Evolutionary conservation across 2,888 invertebrate genomes (phyloP), one percentile per base, ranked within the genome.

Genomic region (Silvanus unidentatus): DNA sequence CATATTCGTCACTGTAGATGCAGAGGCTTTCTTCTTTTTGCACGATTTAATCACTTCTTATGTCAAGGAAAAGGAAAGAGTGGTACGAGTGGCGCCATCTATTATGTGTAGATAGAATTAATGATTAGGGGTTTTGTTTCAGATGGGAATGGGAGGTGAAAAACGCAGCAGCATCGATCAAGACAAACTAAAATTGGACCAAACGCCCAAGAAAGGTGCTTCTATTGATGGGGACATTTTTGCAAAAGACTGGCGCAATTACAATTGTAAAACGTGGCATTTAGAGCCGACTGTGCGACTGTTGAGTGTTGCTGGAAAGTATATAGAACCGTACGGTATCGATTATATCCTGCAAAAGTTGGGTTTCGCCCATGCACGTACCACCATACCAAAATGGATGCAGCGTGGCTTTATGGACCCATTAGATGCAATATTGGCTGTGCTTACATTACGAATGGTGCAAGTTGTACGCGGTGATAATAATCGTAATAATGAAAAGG

Each of bases 371-470:
- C 98, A 99, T 74, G 97, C 98, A 9, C 81, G 97, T 54, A 94
- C 92, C 55, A 99, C 99, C 44, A 99, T 99, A 67, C 99, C 99
- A 45, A 99, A 99, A 75, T 99, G 98, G 95, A 82, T 98, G 76
- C 99, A 99, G 73, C 80, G 99, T 43, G 98, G 98, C 10, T 89
- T 96, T 60, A 91, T 99, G 83, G 99, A 99, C 75, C 96, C 97
- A 0, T 75, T 97, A 43, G 98, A 99, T 75, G 91, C 92, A 69
- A 80, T 97, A 46, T 78, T 94, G 48, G 86, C 94, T 9, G 76
- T 90, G 10, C 78, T 89, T 55, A 82, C 89, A 68, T 74, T 85
- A 54, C 76, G 84, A 54, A 82, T 90, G 69, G 79, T 89, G 30
- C 67, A 68, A 43, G 66, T 70, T 9, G 66, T 71, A 2, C 68